Evolutionary conservation across 2,113 vertebrate genomes (phyloP).

Genomic region (Dolichallabes microphthalmus): DNA sequence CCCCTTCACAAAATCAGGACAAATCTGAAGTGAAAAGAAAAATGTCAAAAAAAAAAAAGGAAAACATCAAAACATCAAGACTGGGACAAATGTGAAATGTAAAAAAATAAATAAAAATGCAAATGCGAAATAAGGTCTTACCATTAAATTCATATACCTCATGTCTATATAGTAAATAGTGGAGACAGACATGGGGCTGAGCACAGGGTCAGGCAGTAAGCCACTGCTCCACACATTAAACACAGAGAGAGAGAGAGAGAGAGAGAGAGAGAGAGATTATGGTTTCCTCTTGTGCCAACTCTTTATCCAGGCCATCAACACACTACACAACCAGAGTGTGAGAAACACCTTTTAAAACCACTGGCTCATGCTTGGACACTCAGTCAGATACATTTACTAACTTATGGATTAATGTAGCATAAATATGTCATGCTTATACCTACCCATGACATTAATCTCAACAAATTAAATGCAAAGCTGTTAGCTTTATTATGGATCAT

Average conservation of each 20-base stretch:
- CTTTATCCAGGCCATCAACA: constrained; percentile 33
- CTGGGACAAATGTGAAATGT: not conserved
- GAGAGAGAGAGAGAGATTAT: not conserved
- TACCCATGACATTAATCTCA: not conserved
- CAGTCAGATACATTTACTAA: not conserved
- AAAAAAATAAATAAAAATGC: not conserved
- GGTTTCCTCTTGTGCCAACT: constrained; percentile 25
- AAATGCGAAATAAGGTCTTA: not conserved
- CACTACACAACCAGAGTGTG: constrained; percentile 22
- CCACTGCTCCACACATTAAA: constrained; percentile 18
- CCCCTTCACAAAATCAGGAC: not conserved
- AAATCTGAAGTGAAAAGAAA: not conserved
- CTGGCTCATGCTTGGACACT: not conserved
- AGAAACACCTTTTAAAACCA: constrained; percentile 11
- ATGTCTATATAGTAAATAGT: constrained; percentile 43
- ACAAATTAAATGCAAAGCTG: not conserved
- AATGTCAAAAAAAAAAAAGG: not conserved
- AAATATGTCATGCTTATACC: not conserved
- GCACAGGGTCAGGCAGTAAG: constrained; percentile 29
- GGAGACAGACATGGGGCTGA: constrained; percentile 43
- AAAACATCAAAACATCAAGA: not conserved
- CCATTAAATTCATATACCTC: not conserved
- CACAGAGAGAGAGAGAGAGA: constrained; percentile 18
- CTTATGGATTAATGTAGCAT: not conserved
- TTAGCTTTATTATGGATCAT: not conserved